Evolutionary conservation across 30 jellyfish, hydroid and myxozoan genomes (phyloP), one percentile per base, ranked within the genome.

Genomic region (Pseudorhiza aurosa): DNA sequence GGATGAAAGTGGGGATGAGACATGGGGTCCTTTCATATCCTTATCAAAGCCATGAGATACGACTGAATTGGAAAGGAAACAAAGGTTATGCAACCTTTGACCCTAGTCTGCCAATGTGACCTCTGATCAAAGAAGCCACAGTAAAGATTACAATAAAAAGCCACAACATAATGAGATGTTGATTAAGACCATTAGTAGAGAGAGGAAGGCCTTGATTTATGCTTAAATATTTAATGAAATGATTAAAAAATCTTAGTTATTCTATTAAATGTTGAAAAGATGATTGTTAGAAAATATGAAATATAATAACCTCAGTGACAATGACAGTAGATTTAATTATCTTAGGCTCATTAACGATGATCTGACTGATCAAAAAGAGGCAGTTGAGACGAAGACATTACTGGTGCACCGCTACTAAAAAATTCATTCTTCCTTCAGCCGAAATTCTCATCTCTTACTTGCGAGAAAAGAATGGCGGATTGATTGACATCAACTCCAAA

Each of bases 101-200:
- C 33, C 36, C 24, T 12, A 1, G 35, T 9, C n/a, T 4, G 5
- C 24, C 24, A 1, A 2, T 2, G 24, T 53, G 67, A 53, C 67
- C 36, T 53, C 14, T 21, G 35, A 53, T 53, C 67, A 53, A 53
- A 53, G 67, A 19, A 53, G 24, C 67, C 30, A 53, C 24, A 18
- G 35, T 53, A 53, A 21, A 18, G 67, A 6, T 12, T 2, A 53
- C 37, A 15, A 53, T 9, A 6, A 36, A 53, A 53, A 53, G 24
- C 67, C 67, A 21, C 67, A n/a, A 21, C 24, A 6, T 53, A 53
- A 53, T 21, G 22, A 53, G 67, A 53, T 53, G 67, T 53, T 53
- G n/a, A 18, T 47, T 53, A 53, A 53, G 24, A 22, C 67, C 67
- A 15, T 12, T 53, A 18, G 5, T 53, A 53, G 14, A 17, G 3